phyloP scores from a whole-genome alignment of 2,888 invertebrate genomes.

The Heliconius ethilla region DNA sequence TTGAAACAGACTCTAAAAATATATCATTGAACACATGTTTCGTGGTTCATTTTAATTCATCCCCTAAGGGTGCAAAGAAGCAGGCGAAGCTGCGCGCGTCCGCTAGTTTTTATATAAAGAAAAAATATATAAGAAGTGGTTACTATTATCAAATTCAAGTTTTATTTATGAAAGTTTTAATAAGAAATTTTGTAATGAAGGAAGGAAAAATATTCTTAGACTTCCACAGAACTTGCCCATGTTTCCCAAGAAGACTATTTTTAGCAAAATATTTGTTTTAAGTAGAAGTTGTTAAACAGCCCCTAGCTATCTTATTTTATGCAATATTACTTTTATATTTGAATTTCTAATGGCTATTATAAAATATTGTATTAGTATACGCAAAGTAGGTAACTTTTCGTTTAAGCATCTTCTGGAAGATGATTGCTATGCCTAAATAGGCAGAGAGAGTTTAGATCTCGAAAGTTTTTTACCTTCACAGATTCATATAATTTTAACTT shows the following conservation, averaged over 20 bases:
- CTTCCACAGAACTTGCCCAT: not conserved
- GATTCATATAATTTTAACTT: no score
- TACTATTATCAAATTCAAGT: not conserved
- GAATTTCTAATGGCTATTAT: not conserved
- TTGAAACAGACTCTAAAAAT: no score
- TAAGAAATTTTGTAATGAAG: not conserved
- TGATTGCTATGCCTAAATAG: no score
- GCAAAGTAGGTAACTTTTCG: not conserved
- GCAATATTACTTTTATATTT: not conserved
- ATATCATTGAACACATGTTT: no score
- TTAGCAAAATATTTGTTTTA: slow-evolving; percentile 13
- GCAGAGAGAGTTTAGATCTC: not conserved
- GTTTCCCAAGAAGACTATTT: not conserved
- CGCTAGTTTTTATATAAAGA: not conserved
- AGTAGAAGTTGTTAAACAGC: not conserved
- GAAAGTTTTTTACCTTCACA: not conserved
- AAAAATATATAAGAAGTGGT: not conserved
- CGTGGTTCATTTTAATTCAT: no score
- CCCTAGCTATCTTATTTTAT: not conserved
- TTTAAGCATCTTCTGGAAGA: no score
- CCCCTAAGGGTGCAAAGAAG: no score
- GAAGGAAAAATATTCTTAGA: not conserved
- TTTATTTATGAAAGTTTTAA: not conserved
- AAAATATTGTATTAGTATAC: not conserved
- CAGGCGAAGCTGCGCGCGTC: no score